phyloP scores from a whole-genome alignment of 2,888 invertebrate genomes.

The Parnassius mnemosyne region DNA sequence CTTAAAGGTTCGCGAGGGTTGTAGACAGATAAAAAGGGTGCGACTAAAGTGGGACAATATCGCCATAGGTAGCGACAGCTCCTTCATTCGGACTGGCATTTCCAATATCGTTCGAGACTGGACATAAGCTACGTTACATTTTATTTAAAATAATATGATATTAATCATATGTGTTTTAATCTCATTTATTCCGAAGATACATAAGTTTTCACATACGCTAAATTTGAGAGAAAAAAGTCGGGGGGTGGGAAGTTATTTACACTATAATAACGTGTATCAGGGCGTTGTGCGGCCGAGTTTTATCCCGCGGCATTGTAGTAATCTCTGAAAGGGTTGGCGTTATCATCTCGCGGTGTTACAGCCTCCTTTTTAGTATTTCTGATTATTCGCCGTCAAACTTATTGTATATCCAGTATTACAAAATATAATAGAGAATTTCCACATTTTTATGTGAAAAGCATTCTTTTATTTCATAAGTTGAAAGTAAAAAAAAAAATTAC shows the following conservation, averaged over 20 bases:
- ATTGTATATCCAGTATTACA: no score
- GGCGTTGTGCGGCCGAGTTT: constrained; percentile 32
- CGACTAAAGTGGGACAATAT: constrained; percentile 53
- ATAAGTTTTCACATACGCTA: not conserved
- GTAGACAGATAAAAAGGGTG: constrained; percentile 67
- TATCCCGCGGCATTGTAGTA: constrained; percentile 54
- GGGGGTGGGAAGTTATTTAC: constrained; percentile 62
- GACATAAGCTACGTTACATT: not conserved
- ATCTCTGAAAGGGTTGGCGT: constrained; percentile 66
- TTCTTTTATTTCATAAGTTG: no score
- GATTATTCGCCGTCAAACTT: constrained; percentile 24
- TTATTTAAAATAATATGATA: no score
- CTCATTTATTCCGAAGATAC: no score
- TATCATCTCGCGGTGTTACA: constrained; percentile 25
- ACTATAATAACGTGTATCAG: constrained; percentile 64
- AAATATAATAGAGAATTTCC: no score
- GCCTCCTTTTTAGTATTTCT: constrained; percentile 31
- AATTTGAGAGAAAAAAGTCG: constrained; percentile 36
- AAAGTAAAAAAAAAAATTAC: no score
- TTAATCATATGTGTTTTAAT: no score
- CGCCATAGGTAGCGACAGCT: constrained; percentile 50
- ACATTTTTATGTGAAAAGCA: no score
- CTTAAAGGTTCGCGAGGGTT: constrained; percentile 59
- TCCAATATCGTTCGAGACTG: constrained; percentile 19
- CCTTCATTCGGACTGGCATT: constrained; percentile 32